Percentiles rank a stretch among this genome's conserved stretches.
These are phyloP conservation scores for Rhinichthys klamathensis DNA, from an alignment of 2,113 vertebrate genomes.

Conservation along the genomic window DNA sequence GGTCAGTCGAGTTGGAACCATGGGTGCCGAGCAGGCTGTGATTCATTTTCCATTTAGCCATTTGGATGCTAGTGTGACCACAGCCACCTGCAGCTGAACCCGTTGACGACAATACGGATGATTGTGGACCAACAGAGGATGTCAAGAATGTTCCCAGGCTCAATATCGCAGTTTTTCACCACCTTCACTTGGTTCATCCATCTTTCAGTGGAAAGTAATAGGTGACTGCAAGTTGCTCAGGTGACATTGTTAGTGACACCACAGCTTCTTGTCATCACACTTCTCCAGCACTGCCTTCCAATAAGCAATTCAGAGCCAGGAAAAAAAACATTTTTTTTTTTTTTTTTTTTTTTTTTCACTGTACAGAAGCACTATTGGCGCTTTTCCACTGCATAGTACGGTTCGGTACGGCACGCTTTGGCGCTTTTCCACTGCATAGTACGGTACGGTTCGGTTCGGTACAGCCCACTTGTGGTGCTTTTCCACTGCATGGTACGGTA, in stretches of 20 bases:
- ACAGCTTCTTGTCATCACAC: not conserved
- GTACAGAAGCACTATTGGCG: not conserved
- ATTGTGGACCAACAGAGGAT: slow-evolving; percentile 14
- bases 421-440: no score
- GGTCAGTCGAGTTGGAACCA: slow-evolving; percentile 11
- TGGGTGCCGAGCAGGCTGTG: slow-evolving; percentile 2
- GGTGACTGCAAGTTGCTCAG: not conserved
- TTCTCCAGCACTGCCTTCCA: not conserved
- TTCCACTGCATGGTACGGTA: no score
- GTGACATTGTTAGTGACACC: not conserved
- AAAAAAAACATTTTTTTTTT: not conserved
- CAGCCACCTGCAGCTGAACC: not conserved
- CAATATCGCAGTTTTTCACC: not conserved
- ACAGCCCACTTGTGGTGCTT: no score
- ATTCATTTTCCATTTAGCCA: slow-evolving; percentile 21
- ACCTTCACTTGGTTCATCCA: not conserved
- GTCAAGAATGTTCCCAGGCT: slow-evolving; percentile 17
- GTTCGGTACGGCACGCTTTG: no score
- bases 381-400: no score
- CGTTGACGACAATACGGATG: slow-evolving; percentile 5
- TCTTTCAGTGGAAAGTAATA: not conserved
- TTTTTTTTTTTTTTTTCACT: not conserved
- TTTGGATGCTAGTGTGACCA: not conserved
- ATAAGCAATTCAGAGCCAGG: not conserved
- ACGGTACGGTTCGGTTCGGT: no score